Base-by-base conservation (phyloP, 2,888 invertebrate genomes). In the Chrysolina americana region DNA sequence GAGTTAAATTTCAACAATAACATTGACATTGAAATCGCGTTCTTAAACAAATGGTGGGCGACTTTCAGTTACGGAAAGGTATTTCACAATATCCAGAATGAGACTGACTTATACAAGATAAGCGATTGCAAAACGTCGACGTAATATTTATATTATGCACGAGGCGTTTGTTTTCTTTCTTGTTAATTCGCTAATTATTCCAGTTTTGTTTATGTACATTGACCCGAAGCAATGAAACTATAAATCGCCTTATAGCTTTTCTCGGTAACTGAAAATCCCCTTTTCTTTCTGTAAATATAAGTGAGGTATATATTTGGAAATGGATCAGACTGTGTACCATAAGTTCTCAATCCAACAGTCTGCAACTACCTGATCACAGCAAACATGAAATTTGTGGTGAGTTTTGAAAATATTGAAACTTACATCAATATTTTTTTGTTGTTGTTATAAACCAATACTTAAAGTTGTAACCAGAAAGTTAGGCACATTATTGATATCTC, bases 381-480 rank as follows among this genome's bases (percentile, higher is more conserved):
- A 1, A 65, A 21, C n/a, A 65, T 65, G 65, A 65, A 65, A 47
- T 65, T 65, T 47, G 47, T 66, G 50, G 50, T 66, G 36, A 66
- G 66, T 66, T 19, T 10, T 21, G 28, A 28, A 2, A 9, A 36
- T 6, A 36, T 8, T 36, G 36, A 36, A 36, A 36, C 36, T 36
- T 8, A 28, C 28, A 3, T 28, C 2, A 2, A 28, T 28, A 36
- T 6, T 36, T 36, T 6, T 6, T 36, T 36, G 3, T 36, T 6
- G 8, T 36, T 36, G 8, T 36, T 36, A 4, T 36, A 36, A 36
- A 36, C 4, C 8, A 36, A 36, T 36, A 36, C 8, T n/a, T n/a
- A n/a, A n/a, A n/a, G n/a, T n/a, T n/a, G n/a, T n/a, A n/a, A n/a
- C n/a, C n/a, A n/a, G n/a, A n/a, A n/a, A n/a, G n/a, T n/a, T n/a